Base-by-base conservation (phyloP, 1,140 invertebrate species). In the Ceratina japonica region DNA sequence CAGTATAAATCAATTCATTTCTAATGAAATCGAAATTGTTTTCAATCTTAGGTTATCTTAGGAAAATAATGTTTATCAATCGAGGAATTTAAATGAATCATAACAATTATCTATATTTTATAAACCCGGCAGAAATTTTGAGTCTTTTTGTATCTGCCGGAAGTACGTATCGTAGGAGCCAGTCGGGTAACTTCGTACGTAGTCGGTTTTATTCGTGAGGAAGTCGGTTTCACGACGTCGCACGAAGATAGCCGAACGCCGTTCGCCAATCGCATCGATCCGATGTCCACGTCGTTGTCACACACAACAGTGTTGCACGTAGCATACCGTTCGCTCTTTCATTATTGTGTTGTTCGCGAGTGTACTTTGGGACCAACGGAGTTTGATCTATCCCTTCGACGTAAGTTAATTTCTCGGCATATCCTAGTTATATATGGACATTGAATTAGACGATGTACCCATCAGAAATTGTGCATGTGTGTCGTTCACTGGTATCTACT, bases 211-310 rank as follows among this genome's bases (percentile, higher is more conserved):
- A 1, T 62, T 70, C 81, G 75, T 70, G 10, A 44, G 7, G 62
- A 27, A 65, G 52, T 82, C 83, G 83, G 44, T n/a, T 52, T 64
- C 61, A 37, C 89, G 88, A 88, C 61, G 16, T 16, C 61, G 2
- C 10, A 27, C 87, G 87, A 86, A 80, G n/a, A n/a, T 24, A 75
- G 62, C 58, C 87, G 86, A 84, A 74, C 24, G 16, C 70, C 49
- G 64, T 82, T 82, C 75, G 64, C 90, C 89, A 90, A 90, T 91
- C 86, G 87, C 88, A 91, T 91, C 82, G 89, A 91, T 91, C 88
- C 83, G 65, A 86, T 83, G 76, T 87, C 83, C 87, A 89, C 87
- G 86, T 90, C 88, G 88, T 89, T 90, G 88, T 89, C 87, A 87
- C 81, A 87, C 85, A 87, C 85, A 88, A 89, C 79, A 89, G 84